Percentiles rank a stretch among this genome's conserved stretches.
These are phyloP conservation scores for Pteruthius melanotis DNA, from an alignment of 2,113 vertebrate genomes.

Conservation along the genomic window DNA sequence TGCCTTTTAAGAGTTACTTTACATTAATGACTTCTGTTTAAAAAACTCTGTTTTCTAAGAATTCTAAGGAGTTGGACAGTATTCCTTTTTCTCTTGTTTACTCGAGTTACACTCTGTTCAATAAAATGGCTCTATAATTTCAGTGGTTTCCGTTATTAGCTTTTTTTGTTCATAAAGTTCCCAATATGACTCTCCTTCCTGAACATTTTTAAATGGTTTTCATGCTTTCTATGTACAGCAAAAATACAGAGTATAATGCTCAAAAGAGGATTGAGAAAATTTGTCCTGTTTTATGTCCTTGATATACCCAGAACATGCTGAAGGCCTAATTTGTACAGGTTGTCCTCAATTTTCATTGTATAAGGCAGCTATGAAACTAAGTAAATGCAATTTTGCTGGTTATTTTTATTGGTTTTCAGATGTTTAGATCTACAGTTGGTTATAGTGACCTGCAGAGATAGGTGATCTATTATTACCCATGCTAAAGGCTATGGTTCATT, in stretches of 20 bases:
- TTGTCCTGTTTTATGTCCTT: background rate
- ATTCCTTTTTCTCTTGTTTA: background rate
- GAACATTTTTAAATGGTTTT: background rate
- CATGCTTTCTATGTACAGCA: background rate
- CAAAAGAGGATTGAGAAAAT: background rate
- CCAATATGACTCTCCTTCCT: background rate
- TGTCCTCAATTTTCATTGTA: background rate
- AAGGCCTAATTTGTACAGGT: background rate
- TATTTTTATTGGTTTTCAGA: conserved; percentile 3
- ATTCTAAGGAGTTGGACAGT: background rate
- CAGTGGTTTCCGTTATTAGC: background rate
- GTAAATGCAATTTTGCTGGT: background rate
- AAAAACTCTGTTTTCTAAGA: background rate
- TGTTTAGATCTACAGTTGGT: background rate
- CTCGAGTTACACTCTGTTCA: background rate
- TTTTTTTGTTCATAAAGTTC: background rate
- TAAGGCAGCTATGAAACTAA: background rate
- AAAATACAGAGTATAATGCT: background rate
- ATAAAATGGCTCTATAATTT: background rate
- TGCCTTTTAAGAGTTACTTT: background rate
- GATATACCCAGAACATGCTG: background rate
- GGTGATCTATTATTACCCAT: background rate
- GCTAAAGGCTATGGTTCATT: background rate
- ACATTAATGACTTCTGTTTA: background rate
- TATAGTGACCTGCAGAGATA: background rate